Percentiles rank a stretch among this genome's conserved stretches.
Evolutionary conservation across 1,140 invertebrate genomes (phyloP).

Genomic region (Apis laboriosa): DNA sequence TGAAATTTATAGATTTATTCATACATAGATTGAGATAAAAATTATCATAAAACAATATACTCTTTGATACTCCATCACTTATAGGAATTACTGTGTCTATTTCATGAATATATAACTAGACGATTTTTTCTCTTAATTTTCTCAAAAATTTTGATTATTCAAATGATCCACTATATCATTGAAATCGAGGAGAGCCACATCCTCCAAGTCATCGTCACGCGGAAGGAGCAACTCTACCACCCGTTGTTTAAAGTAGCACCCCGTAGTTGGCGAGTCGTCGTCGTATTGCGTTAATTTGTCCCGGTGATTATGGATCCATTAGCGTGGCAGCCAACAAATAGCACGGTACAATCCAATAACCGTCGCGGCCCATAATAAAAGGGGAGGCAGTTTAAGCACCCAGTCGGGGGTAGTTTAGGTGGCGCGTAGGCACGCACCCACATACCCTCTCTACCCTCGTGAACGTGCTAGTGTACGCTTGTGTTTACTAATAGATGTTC

Average conservation of each 20-base stretch:
- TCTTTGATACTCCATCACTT: too few relatives aligned
- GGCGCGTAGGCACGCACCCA: constrained; percentile 29
- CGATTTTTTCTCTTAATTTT: too few relatives aligned
- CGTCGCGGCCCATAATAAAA: constrained; percentile 74
- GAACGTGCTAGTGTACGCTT: not conserved
- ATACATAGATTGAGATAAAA: too few relatives aligned
- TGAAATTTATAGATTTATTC: too few relatives aligned
- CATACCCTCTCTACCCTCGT: too few relatives aligned
- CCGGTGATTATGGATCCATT: constrained; percentile 79
- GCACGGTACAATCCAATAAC: constrained; percentile 78
- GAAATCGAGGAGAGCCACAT: too few relatives aligned
- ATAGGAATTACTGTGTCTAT: too few relatives aligned
- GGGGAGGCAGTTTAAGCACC: constrained; percentile 74
- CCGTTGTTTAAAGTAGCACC: constrained; percentile 53
- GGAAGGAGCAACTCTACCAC: not conserved
- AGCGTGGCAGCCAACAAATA: constrained; percentile 77
- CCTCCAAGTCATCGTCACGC: not conserved
- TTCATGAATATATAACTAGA: too few relatives aligned
- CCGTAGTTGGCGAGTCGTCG: constrained; percentile 47
- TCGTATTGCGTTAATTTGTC: constrained; percentile 71
- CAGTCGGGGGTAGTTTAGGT: constrained; percentile 76
- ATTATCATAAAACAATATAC: too few relatives aligned
- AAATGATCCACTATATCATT: too few relatives aligned
- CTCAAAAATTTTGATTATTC: too few relatives aligned
- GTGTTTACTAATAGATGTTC: constrained; percentile 29